phyloP scores from a whole-genome alignment of 1,140 invertebrate genomes.

The Proales similis region DNA sequence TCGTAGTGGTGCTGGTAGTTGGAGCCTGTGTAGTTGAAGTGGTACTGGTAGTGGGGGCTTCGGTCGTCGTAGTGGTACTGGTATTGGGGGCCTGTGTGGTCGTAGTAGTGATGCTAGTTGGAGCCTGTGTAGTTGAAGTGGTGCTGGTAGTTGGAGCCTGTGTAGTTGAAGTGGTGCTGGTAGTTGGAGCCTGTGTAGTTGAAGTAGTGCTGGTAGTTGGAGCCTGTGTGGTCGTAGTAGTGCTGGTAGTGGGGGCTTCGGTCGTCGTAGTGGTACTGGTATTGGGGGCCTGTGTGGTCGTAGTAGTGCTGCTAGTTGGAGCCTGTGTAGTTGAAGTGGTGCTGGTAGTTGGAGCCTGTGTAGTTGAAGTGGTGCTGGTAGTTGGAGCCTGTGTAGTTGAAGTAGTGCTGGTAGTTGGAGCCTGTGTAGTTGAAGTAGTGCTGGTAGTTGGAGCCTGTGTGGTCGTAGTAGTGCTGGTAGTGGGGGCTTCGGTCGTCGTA shows the following conservation, averaged over 20 bases:
- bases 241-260: neutral
- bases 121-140: neutral
- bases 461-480: too few species aligned
- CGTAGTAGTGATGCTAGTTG: neutral
- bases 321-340: neutral
- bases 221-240: neutral
- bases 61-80: neutral
- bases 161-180: conserved; percentile 5
- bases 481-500: too few species aligned
- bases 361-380: neutral
- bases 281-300: neutral
- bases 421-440: too few species aligned
- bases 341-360: neutral
- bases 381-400: neutral
- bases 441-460: neutral
- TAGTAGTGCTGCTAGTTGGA: neutral
- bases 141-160: neutral
- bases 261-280: neutral
- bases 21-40: neutral
- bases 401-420: neutral
- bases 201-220: neutral
- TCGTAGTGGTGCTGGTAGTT: neutral
- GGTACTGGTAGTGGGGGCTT: neutral
- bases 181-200: neutral
- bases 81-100: neutral